Evolutionary conservation across 2,797 vertebrate genomes (phyloP), one percentile per base, ranked within the genome.

Genomic region (Myotis vivesi): DNA sequence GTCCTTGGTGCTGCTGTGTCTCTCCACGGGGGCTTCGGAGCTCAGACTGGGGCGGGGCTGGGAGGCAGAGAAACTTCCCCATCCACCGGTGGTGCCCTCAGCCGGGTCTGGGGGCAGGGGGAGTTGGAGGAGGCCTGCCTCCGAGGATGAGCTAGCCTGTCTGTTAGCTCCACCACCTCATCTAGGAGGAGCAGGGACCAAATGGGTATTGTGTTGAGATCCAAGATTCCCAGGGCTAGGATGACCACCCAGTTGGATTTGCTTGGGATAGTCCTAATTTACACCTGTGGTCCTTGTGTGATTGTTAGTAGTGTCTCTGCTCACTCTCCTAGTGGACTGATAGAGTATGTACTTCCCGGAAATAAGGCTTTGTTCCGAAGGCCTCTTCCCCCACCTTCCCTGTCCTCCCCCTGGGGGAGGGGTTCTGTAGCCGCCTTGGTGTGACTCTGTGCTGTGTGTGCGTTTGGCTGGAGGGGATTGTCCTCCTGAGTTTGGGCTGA

Each of bases 1-100:
- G 96, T 97, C 97, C 96, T 72, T 96, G 97, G 96, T 97, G 92
- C 97, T 97, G 87, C 87, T 0, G 46, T 1, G 9, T 41, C 36
- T 73, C 46, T 11, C 75, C 15, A 0, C 4, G 6, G 66, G 85
- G 83, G 75, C 25, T 0, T 80, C 0, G 1, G 33, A 36, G 46
- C 89, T 91, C 51, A 33, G 53, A 7, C 6, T 41, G 38, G 25
- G 57, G 73, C 22, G 8, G 33, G 82, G 41, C 77, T 4, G 64
- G 38, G n/a, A 16, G 17, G 36, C 2, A 69, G 38, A 69, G 64
- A 28, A 38, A 66, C 44, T 41, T 57, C 28, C 38, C 15, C 5
- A 6, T 28, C n/a, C 28, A 30, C 57, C 28, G n/a, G n/a, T n/a
- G n/a, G n/a, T n/a, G 38, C 15, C 41, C 19, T 81, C 28, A 13